phyloP scores from a whole-genome alignment of 2,113 vertebrate genomes.

The Notarius lentiginosus region DNA sequence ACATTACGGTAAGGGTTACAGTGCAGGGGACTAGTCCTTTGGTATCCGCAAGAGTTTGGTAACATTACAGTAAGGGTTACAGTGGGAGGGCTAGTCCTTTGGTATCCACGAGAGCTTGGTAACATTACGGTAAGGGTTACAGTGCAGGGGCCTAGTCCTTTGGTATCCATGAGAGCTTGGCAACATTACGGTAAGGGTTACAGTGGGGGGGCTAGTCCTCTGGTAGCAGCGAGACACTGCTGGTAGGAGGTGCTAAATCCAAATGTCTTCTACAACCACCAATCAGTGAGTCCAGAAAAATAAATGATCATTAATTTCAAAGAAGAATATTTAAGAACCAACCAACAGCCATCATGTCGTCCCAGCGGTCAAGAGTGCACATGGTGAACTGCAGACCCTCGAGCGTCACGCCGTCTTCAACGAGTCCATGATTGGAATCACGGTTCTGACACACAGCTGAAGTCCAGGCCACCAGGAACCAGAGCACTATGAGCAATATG shows the following conservation, averaged over 20 bases:
- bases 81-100: no score
- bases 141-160: no score
- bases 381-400: slow-evolving; percentile 92
- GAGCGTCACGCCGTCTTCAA: slow-evolving; percentile 84
- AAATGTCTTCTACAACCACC: not conserved
- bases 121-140: no score
- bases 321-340: slow-evolving; percentile 55
- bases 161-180: no score
- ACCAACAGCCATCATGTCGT: slow-evolving; percentile 99
- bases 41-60: no score
- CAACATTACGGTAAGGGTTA: no score
- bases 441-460: slow-evolving; percentile 88
- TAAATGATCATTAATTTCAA: no score
- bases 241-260: not conserved
- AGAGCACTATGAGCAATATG: slow-evolving; percentile 89
- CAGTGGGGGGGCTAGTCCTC: not conserved
- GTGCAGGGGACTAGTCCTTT: no score
- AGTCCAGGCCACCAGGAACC: slow-evolving; percentile 96
- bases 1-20: no score
- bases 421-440: slow-evolving; percentile 79
- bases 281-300: not conserved
- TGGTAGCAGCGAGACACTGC: no score
- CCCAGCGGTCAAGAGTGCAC: slow-evolving; percentile 95
- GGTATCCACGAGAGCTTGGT: no score
- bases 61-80: no score